phyloP scores from a whole-genome alignment of 2,113 vertebrate species.

The Tympanuchus pallidicinctus region DNA sequence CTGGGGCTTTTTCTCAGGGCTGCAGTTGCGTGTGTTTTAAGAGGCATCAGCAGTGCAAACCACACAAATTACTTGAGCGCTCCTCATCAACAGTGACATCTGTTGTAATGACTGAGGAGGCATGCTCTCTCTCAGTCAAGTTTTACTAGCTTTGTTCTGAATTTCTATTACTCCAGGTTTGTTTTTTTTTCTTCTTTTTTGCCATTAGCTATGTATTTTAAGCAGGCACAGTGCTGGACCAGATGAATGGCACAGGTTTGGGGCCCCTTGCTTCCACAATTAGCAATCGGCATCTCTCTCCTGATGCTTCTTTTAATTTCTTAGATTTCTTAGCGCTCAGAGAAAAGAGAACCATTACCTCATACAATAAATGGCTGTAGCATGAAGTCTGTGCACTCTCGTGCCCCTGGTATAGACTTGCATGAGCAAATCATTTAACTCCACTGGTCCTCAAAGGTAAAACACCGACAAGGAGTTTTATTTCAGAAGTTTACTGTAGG shows the following conservation, averaged over 20 bases:
- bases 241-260: neutral
- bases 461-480: neutral
- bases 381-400: neutral
- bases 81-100: neutral
- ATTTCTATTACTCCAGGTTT: neutral
- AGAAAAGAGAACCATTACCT: neutral
- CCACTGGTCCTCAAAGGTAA: neutral
- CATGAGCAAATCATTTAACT: neutral
- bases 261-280: neutral
- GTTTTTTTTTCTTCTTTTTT: neutral
- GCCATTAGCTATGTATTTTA: neutral
- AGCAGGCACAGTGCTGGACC: neutral
- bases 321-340: neutral
- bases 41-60: neutral
- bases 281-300: neutral
- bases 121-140: neutral
- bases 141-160: neutral
- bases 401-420: neutral
- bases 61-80: neutral
- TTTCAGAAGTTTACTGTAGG: conserved; percentile 7
- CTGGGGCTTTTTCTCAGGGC: neutral
- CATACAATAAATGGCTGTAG: neutral
- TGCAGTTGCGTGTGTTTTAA: too few relatives aligned
- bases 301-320: neutral
- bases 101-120: neutral